Evolutionary conservation across 2,113 vertebrate genomes (phyloP).

Genomic region (Synodontis membranacea): DNA sequence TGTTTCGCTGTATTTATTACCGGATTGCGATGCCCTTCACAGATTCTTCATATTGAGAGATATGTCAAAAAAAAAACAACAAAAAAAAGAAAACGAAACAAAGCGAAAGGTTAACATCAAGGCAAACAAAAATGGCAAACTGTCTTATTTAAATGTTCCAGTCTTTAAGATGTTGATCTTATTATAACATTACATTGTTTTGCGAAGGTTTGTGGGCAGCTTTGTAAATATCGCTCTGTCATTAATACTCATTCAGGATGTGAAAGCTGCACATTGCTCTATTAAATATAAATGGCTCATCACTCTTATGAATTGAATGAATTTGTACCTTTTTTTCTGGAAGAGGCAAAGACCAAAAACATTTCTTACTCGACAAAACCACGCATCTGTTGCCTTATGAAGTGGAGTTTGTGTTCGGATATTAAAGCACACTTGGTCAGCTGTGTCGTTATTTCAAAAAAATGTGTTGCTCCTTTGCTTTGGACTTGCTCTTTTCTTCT

Average conservation of each 20-base stretch:
- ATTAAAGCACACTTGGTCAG: constrained; percentile 76
- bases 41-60: constrained; percentile 68
- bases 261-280: constrained; percentile 75
- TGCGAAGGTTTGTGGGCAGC: constrained; percentile 64
- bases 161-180: constrained; percentile 56
- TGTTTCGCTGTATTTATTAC: constrained; percentile 70
- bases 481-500: constrained; percentile 15
- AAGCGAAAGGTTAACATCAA: constrained; percentile 62
- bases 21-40: constrained; percentile 64
- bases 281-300: constrained; percentile 74
- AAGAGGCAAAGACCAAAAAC: constrained; percentile 60
- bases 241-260: constrained; percentile 66
- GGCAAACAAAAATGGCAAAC: constrained; percentile 60
- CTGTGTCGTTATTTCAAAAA: constrained; percentile 60
- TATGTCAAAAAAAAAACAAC: constrained; percentile 47
- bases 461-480: constrained; percentile 58
- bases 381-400: constrained; percentile 71
- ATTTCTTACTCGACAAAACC: constrained; percentile 51
- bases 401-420: constrained; percentile 73
- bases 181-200: constrained; percentile 58
- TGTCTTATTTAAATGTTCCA: constrained; percentile 56
- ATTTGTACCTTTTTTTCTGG: constrained; percentile 58
- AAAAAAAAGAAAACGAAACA: background rate
- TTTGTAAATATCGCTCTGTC: constrained; percentile 78
- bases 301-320: constrained; percentile 61